Conservation (phyloP, 2,888 invertebrate genomes). For the Ptychoptera contaminata region DNA sequence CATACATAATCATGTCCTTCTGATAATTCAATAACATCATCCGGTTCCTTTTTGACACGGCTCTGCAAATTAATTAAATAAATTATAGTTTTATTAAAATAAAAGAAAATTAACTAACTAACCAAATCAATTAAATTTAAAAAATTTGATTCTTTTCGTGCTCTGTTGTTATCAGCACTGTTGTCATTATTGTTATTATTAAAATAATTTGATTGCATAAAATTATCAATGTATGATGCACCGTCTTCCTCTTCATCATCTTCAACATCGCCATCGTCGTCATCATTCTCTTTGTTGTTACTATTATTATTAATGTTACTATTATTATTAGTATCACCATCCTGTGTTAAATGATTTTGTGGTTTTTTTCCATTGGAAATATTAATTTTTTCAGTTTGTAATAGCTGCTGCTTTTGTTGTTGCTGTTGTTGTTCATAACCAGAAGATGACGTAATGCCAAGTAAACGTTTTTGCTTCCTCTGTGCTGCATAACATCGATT, state of each 20-base stretch:
- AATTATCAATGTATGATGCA: neutral
- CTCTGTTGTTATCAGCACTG: too few relatives aligned
- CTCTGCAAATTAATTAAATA: neutral
- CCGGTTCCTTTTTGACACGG: slow-evolving; percentile 3
- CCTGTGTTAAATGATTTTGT: slow-evolving; percentile 20
- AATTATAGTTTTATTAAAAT: too few relatives aligned
- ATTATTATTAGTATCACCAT: neutral
- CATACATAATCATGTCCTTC: neutral
- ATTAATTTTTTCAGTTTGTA: slow-evolving; percentile 1
- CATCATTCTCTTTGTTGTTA: too few relatives aligned
- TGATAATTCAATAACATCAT: slow-evolving; percentile 1
- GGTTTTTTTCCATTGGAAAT: slow-evolving; percentile 25
- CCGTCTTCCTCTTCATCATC: slow-evolving; percentile 1
- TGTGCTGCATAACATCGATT: slow-evolving; percentile 30
- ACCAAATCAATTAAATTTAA: too few relatives aligned
- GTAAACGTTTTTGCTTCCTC: slow-evolving; percentile 26
- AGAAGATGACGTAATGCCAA: slow-evolving; percentile 9
- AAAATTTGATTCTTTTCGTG: too few relatives aligned
- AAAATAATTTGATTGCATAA: too few relatives aligned
- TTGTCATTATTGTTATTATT: too few relatives aligned
- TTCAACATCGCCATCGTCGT: too few relatives aligned
- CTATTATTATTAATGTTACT: too few relatives aligned
- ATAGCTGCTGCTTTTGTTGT: slow-evolving; percentile 2
- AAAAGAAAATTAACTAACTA: too few relatives aligned
- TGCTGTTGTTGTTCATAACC: slow-evolving; percentile 6